Conservation (phyloP, 2,888 invertebrate genomes). For the Catocala nupta region DNA sequence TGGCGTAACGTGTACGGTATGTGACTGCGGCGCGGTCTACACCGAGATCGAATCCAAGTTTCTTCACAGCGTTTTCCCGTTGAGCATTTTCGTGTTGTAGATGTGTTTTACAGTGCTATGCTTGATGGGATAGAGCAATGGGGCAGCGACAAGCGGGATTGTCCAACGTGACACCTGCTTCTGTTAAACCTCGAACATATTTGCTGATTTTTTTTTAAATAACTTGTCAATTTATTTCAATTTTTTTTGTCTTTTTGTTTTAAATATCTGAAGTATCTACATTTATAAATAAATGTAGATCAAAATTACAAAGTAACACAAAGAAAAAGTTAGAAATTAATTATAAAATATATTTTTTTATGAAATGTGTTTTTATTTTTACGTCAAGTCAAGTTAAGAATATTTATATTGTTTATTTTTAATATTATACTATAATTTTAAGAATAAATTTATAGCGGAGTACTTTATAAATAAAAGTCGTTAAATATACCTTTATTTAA, state of each 20-base stretch:
- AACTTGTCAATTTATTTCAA: background rate
- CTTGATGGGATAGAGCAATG: constrained; percentile 74
- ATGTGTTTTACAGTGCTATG: constrained; percentile 62
- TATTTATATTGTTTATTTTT: no score
- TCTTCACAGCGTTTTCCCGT: constrained; percentile 56
- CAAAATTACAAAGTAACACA: no score
- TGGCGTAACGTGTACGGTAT: constrained; percentile 40
- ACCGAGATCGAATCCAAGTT: constrained; percentile 52
- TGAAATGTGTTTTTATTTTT: no score
- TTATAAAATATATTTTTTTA: no score
- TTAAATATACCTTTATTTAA: no score
- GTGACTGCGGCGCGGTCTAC: background rate
- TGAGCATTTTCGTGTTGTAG: constrained; percentile 61
- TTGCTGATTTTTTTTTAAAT: constrained; percentile 16
- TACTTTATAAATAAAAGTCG: no score
- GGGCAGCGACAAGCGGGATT: constrained; percentile 84
- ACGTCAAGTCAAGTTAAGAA: no score
- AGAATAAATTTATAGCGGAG: no score
- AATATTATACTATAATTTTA: no score
- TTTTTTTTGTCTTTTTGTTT: background rate
- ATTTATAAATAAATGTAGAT: no score
- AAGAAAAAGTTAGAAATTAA: no score
- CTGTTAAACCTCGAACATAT: constrained; percentile 81
- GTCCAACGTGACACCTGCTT: constrained; percentile 79
- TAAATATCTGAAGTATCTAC: background rate